These are phyloP conservation scores for Sprattus sprattus DNA, from an alignment of 2,113 vertebrate genomes.

Conservation along the genomic window DNA sequence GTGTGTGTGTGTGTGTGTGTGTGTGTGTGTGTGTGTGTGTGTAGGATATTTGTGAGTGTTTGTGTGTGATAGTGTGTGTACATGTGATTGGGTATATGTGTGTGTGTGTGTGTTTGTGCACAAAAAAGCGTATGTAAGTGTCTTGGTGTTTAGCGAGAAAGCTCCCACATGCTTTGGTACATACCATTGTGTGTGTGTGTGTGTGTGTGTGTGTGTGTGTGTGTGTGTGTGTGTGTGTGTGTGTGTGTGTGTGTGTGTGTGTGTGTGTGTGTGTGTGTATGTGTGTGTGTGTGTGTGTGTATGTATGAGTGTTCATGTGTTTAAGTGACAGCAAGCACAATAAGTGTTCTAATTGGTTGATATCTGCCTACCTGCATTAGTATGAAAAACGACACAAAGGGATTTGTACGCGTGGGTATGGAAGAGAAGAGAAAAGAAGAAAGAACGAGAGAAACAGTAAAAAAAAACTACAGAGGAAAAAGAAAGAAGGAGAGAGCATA, in stretches of 20 bases:
- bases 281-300: constrained; percentile 14
- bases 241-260: constrained; percentile 12
- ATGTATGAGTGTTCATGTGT: background rate
- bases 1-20: constrained; percentile 17
- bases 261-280: too few relatives aligned
- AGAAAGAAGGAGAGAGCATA: constrained; percentile 29
- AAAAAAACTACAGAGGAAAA: constrained; percentile 18
- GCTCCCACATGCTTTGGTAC: too few relatives aligned
- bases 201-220: constrained; percentile 18
- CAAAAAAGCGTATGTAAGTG: too few relatives aligned
- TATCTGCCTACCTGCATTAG: background rate
- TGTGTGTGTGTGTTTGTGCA: constrained; percentile 29
- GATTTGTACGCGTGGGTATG: background rate
- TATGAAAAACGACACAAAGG: background rate
- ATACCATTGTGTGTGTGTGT: background rate
- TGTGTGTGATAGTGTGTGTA: background rate
- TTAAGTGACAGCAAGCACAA: background rate
- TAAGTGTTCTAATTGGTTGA: background rate
- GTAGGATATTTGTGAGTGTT: constrained; percentile 39
- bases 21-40: background rate
- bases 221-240: background rate
- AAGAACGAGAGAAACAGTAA: constrained; percentile 19
- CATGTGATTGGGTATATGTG: background rate
- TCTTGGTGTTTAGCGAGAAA: too few relatives aligned
- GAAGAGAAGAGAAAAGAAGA: background rate